These are phyloP conservation scores for Ostrea edulis DNA, from an alignment of 1,140 invertebrate species.

Conservation along the genomic window DNA sequence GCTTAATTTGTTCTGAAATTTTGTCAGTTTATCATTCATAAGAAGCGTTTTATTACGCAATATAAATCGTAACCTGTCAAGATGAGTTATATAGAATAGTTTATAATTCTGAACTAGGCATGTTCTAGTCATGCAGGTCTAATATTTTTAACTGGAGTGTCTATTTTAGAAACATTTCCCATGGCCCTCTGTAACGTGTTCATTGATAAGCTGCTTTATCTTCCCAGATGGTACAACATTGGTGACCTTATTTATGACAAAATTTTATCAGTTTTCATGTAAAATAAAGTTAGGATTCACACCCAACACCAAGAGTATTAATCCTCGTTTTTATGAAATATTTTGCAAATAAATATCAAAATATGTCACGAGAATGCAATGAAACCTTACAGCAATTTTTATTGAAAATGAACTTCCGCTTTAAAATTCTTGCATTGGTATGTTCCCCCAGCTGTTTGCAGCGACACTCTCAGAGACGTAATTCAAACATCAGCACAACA, in stretches of 20 bases:
- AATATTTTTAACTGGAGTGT: conserved; percentile 28
- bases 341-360: too few species aligned
- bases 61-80: conserved; percentile 5
- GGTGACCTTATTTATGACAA: background rate
- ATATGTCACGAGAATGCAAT: too few species aligned
- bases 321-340: background rate
- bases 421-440: background rate
- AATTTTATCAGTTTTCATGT: conserved; percentile 2
- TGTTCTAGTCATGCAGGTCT: conserved; percentile 27
- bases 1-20: conserved; percentile 22
- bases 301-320: background rate
- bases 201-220: conserved; percentile 25
- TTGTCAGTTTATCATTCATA: conserved; percentile 35
- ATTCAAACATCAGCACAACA: background rate
- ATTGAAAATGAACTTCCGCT: background rate
- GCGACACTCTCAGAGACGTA: background rate
- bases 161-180: conserved; percentile 30
- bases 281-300: background rate
- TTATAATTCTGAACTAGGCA: background rate
- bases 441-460: background rate
- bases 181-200: conserved; percentile 18
- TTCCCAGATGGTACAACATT: conserved; percentile 7
- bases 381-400: too few species aligned
- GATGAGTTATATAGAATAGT: background rate
- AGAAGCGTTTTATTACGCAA: conserved; percentile 28